These are phyloP conservation scores for Dendrocincla fuliginosa DNA, from an alignment of 2,797 vertebrate genomes.

Conservation along the genomic window DNA sequence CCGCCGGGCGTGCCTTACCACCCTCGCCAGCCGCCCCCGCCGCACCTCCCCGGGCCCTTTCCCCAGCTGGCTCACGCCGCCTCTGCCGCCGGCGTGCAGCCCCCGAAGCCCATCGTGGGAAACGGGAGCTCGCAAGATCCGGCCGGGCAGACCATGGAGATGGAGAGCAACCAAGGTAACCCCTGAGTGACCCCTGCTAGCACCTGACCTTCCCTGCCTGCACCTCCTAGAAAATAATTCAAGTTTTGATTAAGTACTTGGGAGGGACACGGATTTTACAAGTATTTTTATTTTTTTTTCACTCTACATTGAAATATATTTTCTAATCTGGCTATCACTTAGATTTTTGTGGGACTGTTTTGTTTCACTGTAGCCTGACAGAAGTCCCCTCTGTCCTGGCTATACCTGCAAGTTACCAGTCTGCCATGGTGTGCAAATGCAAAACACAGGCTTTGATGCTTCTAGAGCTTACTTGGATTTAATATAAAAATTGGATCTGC, in stretches of 20 bases:
- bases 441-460: neutral
- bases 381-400: neutral
- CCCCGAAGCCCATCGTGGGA: slow-evolving; percentile 43
- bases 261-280: neutral
- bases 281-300: neutral
- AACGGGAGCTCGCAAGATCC: slow-evolving; percentile 60
- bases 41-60: slow-evolving; percentile 68
- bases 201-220: neutral
- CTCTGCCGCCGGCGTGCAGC: neutral
- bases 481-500: slow-evolving; percentile 16
- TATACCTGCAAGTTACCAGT: neutral
- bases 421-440: neutral
- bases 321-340: neutral
- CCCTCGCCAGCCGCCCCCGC: slow-evolving; percentile 73
- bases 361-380: neutral
- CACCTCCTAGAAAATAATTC: neutral
- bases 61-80: slow-evolving; percentile 64
- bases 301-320: neutral
- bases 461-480: neutral
- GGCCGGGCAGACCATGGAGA: slow-evolving; percentile 17
- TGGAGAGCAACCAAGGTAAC: slow-evolving; percentile 70
- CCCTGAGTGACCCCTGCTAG: fast-evolving
- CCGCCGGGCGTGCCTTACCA: slow-evolving; percentile 82
- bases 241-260: neutral
- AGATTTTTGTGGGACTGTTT: neutral